phyloP scores from a whole-genome alignment of 2,888 invertebrate genomes.

The Xanthia togata region DNA sequence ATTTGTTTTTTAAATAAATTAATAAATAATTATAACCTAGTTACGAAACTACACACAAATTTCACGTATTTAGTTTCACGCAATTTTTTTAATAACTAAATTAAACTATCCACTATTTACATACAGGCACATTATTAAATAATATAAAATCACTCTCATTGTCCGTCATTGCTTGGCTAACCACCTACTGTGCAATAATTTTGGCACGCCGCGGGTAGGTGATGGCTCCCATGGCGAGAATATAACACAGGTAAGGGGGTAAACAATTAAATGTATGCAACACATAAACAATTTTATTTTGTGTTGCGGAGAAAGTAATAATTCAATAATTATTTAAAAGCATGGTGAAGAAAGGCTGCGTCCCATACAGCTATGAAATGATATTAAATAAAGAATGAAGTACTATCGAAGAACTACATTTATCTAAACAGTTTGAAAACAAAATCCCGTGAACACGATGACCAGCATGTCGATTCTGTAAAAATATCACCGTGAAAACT shows the following conservation, averaged over 20 bases:
- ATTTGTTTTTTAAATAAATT: too few relatives aligned
- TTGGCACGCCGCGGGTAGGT: slow-evolving; percentile 76
- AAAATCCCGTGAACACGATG: too few relatives aligned
- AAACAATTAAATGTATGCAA: slow-evolving; percentile 65
- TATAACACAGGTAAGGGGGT: slow-evolving; percentile 72
- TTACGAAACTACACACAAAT: neutral
- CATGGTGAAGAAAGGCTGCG: neutral
- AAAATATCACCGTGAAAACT: too few relatives aligned
- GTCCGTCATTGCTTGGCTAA: slow-evolving; percentile 44
- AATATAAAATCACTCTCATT: slow-evolving; percentile 56
- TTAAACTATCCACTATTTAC: slow-evolving; percentile 24
- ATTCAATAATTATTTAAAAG: neutral
- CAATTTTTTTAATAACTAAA: slow-evolving; percentile 8
- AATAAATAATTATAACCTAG: neutral
- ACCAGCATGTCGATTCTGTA: too few relatives aligned
- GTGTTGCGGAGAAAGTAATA: neutral
- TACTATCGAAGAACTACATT: too few relatives aligned
- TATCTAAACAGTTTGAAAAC: too few relatives aligned
- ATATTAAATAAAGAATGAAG: too few relatives aligned
- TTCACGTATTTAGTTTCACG: neutral
- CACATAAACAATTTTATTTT: slow-evolving; percentile 21
- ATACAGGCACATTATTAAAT: slow-evolving; percentile 58
- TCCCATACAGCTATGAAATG: neutral
- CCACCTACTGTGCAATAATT: slow-evolving; percentile 84
- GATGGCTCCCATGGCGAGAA: slow-evolving; percentile 77